Evolutionary conservation across 2,888 invertebrate species (phyloP).

Genomic region (Mesoligia furuncula): DNA sequence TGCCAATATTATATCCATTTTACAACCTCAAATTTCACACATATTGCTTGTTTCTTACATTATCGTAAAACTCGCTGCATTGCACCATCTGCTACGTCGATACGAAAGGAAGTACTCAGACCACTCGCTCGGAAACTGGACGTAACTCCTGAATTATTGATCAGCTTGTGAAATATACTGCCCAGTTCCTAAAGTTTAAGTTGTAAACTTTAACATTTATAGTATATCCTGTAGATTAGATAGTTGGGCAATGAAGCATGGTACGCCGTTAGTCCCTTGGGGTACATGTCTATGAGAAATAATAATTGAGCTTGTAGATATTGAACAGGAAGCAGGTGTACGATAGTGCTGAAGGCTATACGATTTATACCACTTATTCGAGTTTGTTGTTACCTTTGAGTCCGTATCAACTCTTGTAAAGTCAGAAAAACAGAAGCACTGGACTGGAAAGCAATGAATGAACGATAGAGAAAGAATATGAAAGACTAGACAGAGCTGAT

Average conservation of each 20-base stretch:
- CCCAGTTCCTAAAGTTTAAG: constrained; percentile 32
- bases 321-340: constrained; percentile 3
- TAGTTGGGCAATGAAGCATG: constrained; percentile 45
- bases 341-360: not conserved
- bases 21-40: not conserved
- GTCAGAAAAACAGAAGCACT: no score
- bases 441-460: not conserved
- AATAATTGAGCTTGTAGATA: constrained; percentile 31
- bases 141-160: constrained; percentile 55
- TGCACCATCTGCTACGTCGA: constrained; percentile 39
- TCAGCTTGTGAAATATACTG: constrained; percentile 52
- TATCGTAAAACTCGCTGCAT: constrained; percentile 38
- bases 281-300: not conserved
- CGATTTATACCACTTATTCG: not conserved
- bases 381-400: not conserved
- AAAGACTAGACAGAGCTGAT: not conserved
- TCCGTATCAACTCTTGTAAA: not conserved
- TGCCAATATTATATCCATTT: not conserved
- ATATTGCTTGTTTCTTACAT: not conserved
- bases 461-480: not conserved
- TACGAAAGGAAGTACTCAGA: constrained; percentile 42
- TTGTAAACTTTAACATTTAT: constrained; percentile 27
- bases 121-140: constrained; percentile 36
- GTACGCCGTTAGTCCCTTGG: constrained; percentile 9
- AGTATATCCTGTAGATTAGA: constrained; percentile 9